These are phyloP conservation scores for Acanthosepion lycidas DNA, from an alignment of 2,888 invertebrate species.

Conservation along the genomic window DNA sequence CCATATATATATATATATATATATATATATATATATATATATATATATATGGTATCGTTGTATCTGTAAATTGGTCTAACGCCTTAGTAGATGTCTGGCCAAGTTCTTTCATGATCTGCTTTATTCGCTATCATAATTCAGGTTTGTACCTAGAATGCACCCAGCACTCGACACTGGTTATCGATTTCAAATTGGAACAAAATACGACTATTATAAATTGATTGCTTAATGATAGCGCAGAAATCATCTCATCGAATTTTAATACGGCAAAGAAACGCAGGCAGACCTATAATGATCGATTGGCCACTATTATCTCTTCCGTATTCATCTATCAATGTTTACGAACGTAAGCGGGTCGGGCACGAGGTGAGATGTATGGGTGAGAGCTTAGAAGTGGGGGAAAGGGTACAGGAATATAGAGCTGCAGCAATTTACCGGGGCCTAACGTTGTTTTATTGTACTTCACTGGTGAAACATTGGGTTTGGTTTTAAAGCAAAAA, in stretches of 20 bases:
- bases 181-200: not conserved
- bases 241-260: not conserved
- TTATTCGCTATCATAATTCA: not conserved
- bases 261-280: not conserved
- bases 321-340: too few species aligned
- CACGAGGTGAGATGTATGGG: too few species aligned
- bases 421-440: too few species aligned
- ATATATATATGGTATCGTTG: not conserved
- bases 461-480: too few species aligned
- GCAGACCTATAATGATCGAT: not conserved
- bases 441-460: too few species aligned
- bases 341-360: too few species aligned
- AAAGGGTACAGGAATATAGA: not conserved
- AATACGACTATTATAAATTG: not conserved
- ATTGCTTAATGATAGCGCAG: not conserved
- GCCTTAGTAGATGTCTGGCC: too few species aligned
- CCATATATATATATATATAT: not conserved
- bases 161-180: not conserved
- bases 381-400: too few species aligned
- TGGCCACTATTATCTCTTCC: not conserved
- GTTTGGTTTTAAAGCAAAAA: too few species aligned
- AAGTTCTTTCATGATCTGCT: too few species aligned
- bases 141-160: not conserved
- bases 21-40: not conserved
- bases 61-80: too few species aligned